Conservation (phyloP, 1,140 invertebrate genomes). For the Drosophila arawakana region DNA sequence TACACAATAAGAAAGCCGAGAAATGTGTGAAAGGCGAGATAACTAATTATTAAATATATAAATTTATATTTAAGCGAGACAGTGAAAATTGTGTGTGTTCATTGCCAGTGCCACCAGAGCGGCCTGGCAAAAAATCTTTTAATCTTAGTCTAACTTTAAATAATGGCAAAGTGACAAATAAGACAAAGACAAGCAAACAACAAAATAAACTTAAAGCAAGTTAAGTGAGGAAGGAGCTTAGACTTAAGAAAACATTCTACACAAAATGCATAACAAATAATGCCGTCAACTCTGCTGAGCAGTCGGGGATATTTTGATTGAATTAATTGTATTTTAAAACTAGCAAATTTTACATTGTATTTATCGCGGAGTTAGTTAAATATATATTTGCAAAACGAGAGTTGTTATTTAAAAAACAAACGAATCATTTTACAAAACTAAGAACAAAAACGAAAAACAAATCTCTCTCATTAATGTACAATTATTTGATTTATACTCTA, state of each 20-base stretch:
- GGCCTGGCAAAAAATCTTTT: slow-evolving; percentile 42
- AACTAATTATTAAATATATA: slow-evolving; percentile 23
- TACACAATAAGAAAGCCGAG: slow-evolving; percentile 31
- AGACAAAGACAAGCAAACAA: slow-evolving; percentile 27
- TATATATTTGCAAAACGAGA: slow-evolving; percentile 57
- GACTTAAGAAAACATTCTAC: slow-evolving; percentile 63
- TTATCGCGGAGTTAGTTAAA: slow-evolving; percentile 77
- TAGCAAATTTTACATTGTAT: slow-evolving; percentile 77
- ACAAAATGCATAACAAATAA: slow-evolving; percentile 34
- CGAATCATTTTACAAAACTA: slow-evolving; percentile 24
- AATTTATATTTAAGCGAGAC: slow-evolving; percentile 58
- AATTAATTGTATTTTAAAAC: slow-evolving; percentile 62
- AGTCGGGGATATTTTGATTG: slow-evolving; percentile 60
- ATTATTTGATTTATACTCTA: slow-evolving; percentile 27
- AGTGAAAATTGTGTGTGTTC: slow-evolving; percentile 57
- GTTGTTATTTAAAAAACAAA: slow-evolving; percentile 37
- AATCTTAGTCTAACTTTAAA: slow-evolving; percentile 64
- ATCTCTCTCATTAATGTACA: slow-evolving; percentile 32
- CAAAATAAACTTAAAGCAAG: slow-evolving; percentile 34
- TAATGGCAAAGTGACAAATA: slow-evolving; percentile 74
- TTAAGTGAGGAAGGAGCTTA: slow-evolving; percentile 34
- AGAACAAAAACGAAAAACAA: slow-evolving; percentile 37
- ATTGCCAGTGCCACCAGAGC: slow-evolving; percentile 26
- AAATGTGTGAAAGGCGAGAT: slow-evolving; percentile 25
- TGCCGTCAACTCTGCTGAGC: slow-evolving; percentile 46